These are phyloP conservation scores for Trichopoda pennipes DNA, from an alignment of 2,888 invertebrate species.

Conservation along the genomic window DNA sequence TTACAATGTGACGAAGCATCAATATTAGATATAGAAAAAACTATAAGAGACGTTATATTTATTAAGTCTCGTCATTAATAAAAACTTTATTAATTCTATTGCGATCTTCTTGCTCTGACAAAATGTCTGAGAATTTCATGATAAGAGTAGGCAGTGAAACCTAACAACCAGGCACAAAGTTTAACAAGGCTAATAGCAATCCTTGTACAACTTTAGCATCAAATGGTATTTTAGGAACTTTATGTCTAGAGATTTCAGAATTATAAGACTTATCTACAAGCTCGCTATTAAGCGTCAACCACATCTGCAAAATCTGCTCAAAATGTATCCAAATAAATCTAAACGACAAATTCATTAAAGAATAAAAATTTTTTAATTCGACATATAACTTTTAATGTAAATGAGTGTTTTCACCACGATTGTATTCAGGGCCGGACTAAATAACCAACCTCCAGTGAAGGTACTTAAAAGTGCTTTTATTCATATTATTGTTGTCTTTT, in stretches of 20 bases:
- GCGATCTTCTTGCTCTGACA: slow-evolving; percentile 75
- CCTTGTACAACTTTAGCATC: slow-evolving; percentile 85
- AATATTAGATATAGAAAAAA: no score
- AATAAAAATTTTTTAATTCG: no score
- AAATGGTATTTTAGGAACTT: slow-evolving; percentile 85
- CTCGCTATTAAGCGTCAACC: slow-evolving; percentile 90
- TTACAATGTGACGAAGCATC: no score
- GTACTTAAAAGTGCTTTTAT: slow-evolving; percentile 79
- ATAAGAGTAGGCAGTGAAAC: slow-evolving; percentile 87
- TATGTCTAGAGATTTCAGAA: slow-evolving; percentile 83
- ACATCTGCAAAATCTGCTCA: slow-evolving; percentile 91
- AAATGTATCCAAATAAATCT: slow-evolving; percentile 84
- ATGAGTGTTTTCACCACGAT: slow-evolving; percentile 81
- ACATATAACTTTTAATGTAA: slow-evolving; percentile 81
- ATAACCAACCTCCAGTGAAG: slow-evolving; percentile 79
- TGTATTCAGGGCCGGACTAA: slow-evolving; percentile 82
- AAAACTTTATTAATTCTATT: slow-evolving; percentile 83
- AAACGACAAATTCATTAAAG: neutral
- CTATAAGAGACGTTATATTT: no score
- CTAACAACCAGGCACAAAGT: slow-evolving; percentile 88
- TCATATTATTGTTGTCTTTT: slow-evolving; percentile 80
- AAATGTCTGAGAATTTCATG: slow-evolving; percentile 84
- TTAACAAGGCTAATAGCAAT: slow-evolving; percentile 86
- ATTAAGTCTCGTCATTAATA: slow-evolving; percentile 84
- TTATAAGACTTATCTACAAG: slow-evolving; percentile 79